phyloP scores from a whole-genome alignment of 1,140 invertebrate species.

The Mycetomoellerius zeteki region DNA sequence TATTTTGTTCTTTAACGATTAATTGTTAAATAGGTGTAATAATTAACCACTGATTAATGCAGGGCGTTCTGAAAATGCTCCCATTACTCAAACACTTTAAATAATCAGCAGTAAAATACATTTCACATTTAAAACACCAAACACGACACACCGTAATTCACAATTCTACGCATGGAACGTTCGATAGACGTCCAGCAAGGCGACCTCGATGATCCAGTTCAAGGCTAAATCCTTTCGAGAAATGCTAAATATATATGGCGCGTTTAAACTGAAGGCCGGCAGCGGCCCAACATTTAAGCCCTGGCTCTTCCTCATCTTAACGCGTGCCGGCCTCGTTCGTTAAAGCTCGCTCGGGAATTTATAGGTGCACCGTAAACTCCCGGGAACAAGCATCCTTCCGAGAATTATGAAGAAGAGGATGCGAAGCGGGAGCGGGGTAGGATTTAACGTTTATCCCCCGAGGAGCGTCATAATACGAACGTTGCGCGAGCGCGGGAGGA shows the following conservation, averaged over 20 bases:
- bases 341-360: conserved; percentile 52
- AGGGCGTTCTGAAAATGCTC: neutral
- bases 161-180: neutral
- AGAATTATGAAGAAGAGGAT: conserved; percentile 21
- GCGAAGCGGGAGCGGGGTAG: neutral
- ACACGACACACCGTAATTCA: neutral
- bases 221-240: conserved; percentile 30
- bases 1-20: neutral
- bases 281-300: neutral
- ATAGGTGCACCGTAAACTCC: conserved; percentile 54
- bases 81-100: neutral
- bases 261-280: neutral
- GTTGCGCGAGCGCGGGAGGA: conserved; percentile 56
- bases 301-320: conserved; percentile 16
- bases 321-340: conserved; percentile 51
- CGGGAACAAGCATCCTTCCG: conserved; percentile 31
- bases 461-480: neutral
- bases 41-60: neutral
- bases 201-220: conserved; percentile 33
- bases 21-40: neutral
- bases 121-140: neutral
- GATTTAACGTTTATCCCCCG: conserved; percentile 38
- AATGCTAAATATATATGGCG: conserved; percentile 8
- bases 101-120: neutral
- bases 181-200: neutral